phyloP scores from a whole-genome alignment of 37 sponge, comb jelly and placozoan genomes.

The Haliclona indistincta region DNA sequence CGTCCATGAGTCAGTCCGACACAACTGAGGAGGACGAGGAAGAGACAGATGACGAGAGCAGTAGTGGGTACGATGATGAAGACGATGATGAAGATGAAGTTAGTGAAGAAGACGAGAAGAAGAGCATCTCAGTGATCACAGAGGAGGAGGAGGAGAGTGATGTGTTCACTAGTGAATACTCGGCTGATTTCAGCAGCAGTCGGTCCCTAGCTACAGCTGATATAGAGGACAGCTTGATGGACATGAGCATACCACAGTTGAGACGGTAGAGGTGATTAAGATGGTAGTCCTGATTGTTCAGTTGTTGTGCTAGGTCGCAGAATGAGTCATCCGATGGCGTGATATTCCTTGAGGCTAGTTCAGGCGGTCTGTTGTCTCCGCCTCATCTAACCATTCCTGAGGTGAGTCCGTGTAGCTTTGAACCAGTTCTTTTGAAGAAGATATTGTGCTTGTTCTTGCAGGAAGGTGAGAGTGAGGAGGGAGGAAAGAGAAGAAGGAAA shows the following conservation, averaged over 20 bases:
- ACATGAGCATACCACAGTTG: too few species aligned
- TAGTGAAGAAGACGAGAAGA: slow-evolving; percentile 10
- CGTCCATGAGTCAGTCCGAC: too few species aligned
- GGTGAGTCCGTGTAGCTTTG: not conserved
- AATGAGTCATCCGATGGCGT: slow-evolving; percentile 59
- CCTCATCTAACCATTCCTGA: slow-evolving; percentile 6
- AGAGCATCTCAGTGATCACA: not conserved
- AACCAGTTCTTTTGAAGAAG: not conserved
- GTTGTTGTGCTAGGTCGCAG: not conserved
- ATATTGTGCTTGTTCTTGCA: not conserved
- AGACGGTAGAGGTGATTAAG: too few species aligned
- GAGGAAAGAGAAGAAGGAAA: slow-evolving; percentile 1
- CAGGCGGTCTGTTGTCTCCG: not conserved
- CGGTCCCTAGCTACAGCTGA: too few species aligned
- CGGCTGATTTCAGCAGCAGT: too few species aligned
- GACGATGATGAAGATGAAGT: slow-evolving; percentile 4
- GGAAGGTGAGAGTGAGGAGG: slow-evolving; percentile 19
- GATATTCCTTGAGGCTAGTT: slow-evolving; percentile 49
- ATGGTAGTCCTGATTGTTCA: too few species aligned
- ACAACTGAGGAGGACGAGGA: not conserved
- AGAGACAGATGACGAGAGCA: not conserved
- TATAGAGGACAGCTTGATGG: too few species aligned
- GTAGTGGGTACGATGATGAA: slow-evolving; percentile 1
- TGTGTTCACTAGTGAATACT: slow-evolving; percentile 26
- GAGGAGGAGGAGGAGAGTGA: slow-evolving; percentile 6